These are phyloP conservation scores for Pseudeuparius sepicola DNA, from an alignment of 2,888 invertebrate species.

Conservation along the genomic window DNA sequence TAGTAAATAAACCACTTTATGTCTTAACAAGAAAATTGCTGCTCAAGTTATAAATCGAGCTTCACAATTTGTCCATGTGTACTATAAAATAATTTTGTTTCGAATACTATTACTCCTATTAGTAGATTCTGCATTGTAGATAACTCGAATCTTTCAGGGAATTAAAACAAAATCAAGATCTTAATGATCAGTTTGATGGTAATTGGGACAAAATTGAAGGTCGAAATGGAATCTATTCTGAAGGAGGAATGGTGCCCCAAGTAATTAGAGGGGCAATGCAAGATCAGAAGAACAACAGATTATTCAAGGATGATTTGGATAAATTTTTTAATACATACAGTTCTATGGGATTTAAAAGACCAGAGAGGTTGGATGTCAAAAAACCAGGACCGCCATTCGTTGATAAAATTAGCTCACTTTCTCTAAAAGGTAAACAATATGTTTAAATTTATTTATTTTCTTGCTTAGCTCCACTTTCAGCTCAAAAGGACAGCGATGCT, in stretches of 20 bases:
- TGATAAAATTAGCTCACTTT: conserved; percentile 44
- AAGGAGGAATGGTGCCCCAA: conserved; percentile 45
- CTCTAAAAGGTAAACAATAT: conserved; percentile 20
- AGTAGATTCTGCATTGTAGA: no score
- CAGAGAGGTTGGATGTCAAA: conserved; percentile 85
- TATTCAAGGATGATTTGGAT: no score
- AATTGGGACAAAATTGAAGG: conserved; percentile 20
- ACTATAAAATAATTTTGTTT: no score
- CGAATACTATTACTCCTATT: no score
- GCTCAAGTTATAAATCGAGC: no score
- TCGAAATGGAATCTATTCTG: conserved; percentile 45
- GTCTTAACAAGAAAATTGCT: no score
- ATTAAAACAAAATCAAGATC: conserved; percentile 26
- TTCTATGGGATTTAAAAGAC: conserved; percentile 75
- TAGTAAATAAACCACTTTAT: no score
- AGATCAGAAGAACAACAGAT: no score
- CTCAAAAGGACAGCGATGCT: conserved; percentile 10
- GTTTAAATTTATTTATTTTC: no score
- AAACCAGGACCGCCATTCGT: conserved; percentile 85
- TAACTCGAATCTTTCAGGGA: conserved; percentile 32
- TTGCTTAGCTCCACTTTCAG: no score
- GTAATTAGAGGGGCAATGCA: neutral
- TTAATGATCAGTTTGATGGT: conserved; percentile 18
- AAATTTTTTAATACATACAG: conserved; percentile 52
- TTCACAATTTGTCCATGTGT: no score